Base-by-base conservation (phyloP, 2,888 invertebrate genomes). In the Doris montereyensis region DNA sequence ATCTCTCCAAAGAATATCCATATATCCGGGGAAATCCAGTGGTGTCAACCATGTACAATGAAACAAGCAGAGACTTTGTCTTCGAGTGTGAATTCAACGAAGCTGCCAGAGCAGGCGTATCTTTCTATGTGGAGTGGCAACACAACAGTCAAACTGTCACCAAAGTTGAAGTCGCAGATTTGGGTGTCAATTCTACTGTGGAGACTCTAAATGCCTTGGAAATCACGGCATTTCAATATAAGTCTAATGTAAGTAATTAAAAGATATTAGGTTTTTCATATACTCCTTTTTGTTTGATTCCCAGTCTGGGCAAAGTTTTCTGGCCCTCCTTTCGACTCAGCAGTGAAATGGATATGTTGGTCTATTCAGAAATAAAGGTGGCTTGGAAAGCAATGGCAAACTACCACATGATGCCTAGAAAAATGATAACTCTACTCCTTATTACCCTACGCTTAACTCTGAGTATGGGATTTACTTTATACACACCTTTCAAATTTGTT, bases 1-100 rank as follows among this genome's bases (percentile, higher is more conserved):
- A n/a, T n/a, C n/a, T n/a, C n/a, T n/a, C n/a, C n/a, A n/a, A n/a
- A 85, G 85, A 70, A 0, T 83, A 83, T 74, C 85, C 85, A 3
- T 81, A 85, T 62, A 52, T 84, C 5, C 35, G 78, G 34, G 81
- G 81, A 21, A 67, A 75, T 34, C 85, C 84, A n/a, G 57, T 57
- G 17, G 28, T 85, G 52, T 76, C 81, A 5, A 78, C 81, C 2
- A 24, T 41, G 5, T 84, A 82, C 81, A 83, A 83, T 68, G 73
- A 78, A 60, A 81, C 74, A 60, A 67, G 76, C 34, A 60, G 62
- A 1, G 70, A 73, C 26, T 83, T 85, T 65, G 1, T 70, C 13
- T 85, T 84, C 35, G 26, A 32, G 28, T 86, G 86, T 77, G 75
- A 82, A 41, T 84, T 83, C 58, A 70, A 74, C n/a, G 70, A 75